Conservation (phyloP, 1,140 invertebrate genomes). For the Vollenhovia emeryi region DNA sequence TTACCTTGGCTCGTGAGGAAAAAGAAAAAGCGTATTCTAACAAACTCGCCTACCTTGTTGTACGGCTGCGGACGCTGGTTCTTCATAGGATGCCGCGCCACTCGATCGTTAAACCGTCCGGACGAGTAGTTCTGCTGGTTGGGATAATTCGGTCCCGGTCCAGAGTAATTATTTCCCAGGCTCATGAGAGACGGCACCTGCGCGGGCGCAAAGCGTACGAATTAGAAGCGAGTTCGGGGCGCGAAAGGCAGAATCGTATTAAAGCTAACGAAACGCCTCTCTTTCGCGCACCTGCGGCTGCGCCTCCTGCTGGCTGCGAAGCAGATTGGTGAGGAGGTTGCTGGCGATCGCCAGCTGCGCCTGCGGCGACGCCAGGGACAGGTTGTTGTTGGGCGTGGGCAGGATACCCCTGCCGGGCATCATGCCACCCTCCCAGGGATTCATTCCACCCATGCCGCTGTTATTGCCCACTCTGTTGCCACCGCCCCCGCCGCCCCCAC, state of each 20-base stretch:
- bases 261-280: too few relatives aligned
- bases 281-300: slow-evolving; percentile 80
- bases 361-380: slow-evolving; percentile 84
- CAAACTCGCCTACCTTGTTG: slow-evolving; percentile 82
- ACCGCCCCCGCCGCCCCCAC: slow-evolving; percentile 71
- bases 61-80: slow-evolving; percentile 84
- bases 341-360: slow-evolving; percentile 84
- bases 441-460: slow-evolving; percentile 78
- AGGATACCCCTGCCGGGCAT: slow-evolving; percentile 85
- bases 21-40: slow-evolving; percentile 44
- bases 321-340: slow-evolving; percentile 83
- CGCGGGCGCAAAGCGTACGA: neutral
- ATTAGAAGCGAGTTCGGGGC: neutral
- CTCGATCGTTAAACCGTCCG: slow-evolving; percentile 82
- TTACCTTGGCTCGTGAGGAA: slow-evolving; percentile 23
- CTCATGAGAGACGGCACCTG: slow-evolving; percentile 84
- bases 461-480: slow-evolving; percentile 68
- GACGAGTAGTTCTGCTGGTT: slow-evolving; percentile 81
- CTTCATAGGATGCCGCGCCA: slow-evolving; percentile 79
- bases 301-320: slow-evolving; percentile 83
- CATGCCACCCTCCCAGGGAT: slow-evolving; percentile 85
- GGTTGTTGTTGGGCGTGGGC: slow-evolving; percentile 83
- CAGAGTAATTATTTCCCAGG: slow-evolving; percentile 81
- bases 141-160: slow-evolving; percentile 80
- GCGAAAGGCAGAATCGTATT: neutral